Evolutionary conservation across 2,113 vertebrate species (phyloP), one percentile per base, ranked within the genome.

Genomic region (Amblyornis subalaris): DNA sequence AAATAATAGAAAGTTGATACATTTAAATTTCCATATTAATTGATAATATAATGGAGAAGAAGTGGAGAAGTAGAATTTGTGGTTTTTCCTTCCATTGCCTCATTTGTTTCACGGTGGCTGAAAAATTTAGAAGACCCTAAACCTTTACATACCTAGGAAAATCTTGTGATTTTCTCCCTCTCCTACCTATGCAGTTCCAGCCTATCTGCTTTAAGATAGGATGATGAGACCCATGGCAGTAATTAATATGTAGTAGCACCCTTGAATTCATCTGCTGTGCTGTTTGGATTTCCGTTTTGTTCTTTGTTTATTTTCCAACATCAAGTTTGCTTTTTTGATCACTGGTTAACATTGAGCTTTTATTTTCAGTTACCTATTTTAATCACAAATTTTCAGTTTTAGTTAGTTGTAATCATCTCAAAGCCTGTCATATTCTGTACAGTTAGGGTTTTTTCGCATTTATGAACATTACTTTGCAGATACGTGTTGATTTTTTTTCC

Each of bases 101-200:
- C 51, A 33, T 8, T 71, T 62, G 5, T 45, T 64, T 80, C 13
- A 50, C 47, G 26, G 36, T 60, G 36, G 10, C 53, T 72, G 48
- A 88, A 72, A 54, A 78, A 23, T 55, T 57, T 50, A 62, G 20
- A 58, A 47, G 21, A 38, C 11, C 8, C 10, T 62, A 5, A n/a
- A 20, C 17, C 62, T 20, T 12, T 62, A 42, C 0, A 18, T 28
- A 33, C 0, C 0, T 45, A 9, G 35, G 33, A 66, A 58, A 60
- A 64, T 25, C 12, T 23, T 58, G 18, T 29, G 3, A 3, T 60
- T 89, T 76, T 72, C 17, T 86, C 12, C 13, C 23, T 23, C 6
- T 5, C 2, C 4, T 69, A 9, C 7, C 4, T 11, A 6, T 3
- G 4, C 57, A 36, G 6, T 83, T 73, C 14, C 17, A 47, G 60